Conservation (phyloP, 2,113 vertebrate genomes). For the Pygathrix nemaeus region DNA sequence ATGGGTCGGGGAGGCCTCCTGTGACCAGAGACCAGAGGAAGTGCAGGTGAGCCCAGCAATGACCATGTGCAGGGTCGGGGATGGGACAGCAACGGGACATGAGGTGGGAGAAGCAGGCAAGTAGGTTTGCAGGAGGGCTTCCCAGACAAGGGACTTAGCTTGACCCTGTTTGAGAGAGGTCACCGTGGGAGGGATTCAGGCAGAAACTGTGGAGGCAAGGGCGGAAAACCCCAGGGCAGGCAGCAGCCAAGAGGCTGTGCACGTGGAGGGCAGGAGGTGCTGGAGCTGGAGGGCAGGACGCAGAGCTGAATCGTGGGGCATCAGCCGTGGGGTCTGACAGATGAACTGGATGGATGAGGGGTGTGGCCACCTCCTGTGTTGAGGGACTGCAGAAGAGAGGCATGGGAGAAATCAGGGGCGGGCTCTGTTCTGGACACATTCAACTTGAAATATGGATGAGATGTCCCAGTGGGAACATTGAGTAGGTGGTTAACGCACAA, state of each 20-base stretch:
- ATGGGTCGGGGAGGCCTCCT: not conserved
- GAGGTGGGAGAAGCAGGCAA: not conserved
- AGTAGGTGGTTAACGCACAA: too few relatives aligned
- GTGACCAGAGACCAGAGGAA: not conserved
- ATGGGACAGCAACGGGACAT: fast-evolving
- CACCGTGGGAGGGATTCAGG: not conserved
- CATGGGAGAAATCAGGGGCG: not conserved
- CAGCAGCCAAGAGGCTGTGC: not conserved
- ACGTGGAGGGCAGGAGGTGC: not conserved
- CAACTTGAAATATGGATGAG: not conserved
- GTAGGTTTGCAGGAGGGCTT: not conserved
- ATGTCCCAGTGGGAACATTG: too few relatives aligned
- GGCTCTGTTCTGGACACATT: not conserved
- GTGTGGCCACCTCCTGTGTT: not conserved
- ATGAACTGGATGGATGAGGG: not conserved
- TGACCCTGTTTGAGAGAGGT: not conserved
- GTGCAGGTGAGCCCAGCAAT: not conserved
- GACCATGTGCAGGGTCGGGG: not conserved
- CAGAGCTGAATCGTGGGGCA: not conserved
- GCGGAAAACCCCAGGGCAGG: not conserved
- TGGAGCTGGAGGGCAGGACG: not conserved
- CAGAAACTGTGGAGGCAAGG: not conserved
- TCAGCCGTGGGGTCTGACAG: too few relatives aligned
- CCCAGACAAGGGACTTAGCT: not conserved
- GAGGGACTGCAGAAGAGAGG: not conserved